A percentile compares a stretch with the other conserved stretches of the same genome.
These are phyloP conservation scores for Prorops nasuta DNA, from an alignment of 1,140 invertebrate genomes.

Conservation along the genomic window DNA sequence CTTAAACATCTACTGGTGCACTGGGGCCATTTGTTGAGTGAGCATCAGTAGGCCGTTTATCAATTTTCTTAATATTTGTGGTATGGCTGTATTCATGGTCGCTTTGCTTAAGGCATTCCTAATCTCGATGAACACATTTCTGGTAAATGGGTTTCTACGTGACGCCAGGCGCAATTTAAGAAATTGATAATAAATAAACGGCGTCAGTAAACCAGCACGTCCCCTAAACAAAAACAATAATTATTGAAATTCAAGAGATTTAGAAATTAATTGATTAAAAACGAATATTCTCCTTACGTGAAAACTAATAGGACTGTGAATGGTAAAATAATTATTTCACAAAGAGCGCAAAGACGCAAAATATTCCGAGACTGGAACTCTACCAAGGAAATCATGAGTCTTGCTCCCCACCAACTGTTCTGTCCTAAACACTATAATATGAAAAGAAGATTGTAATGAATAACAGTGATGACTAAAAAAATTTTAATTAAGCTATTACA, in stretches of 20 bases:
- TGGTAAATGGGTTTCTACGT: conserved; percentile 91
- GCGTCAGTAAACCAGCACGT: conserved; percentile 79
- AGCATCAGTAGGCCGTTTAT: conserved; percentile 40
- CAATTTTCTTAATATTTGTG: conserved; percentile 38
- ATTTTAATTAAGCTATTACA: conserved; percentile 5
- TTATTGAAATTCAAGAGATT: no score
- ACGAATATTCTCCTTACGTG: conserved; percentile 70
- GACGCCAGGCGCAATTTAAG: conserved; percentile 85
- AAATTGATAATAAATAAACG: conserved; percentile 95
- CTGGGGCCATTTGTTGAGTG: conserved; percentile 43
- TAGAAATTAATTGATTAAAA: conserved; percentile 7
- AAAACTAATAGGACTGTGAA: conserved; percentile 79
- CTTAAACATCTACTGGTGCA: conserved; percentile 29
- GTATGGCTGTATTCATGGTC: conserved; percentile 37
- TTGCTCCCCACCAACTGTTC: conserved; percentile 83
- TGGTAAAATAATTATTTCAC: conserved; percentile 92
- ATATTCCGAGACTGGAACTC: conserved; percentile 87
- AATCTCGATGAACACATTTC: conserved; percentile 80
- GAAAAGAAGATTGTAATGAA: conserved; percentile 26
- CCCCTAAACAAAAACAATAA: conserved; percentile 67
- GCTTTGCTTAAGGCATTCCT: conserved; percentile 32
- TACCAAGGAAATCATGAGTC: conserved; percentile 80
- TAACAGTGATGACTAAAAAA: conserved; percentile 13
- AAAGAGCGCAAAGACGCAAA: conserved; percentile 80
- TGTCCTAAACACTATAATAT: conserved; percentile 76